These are phyloP conservation scores for Hemiprocne comata DNA, from an alignment of 2,113 vertebrate species.

Conservation along the genomic window DNA sequence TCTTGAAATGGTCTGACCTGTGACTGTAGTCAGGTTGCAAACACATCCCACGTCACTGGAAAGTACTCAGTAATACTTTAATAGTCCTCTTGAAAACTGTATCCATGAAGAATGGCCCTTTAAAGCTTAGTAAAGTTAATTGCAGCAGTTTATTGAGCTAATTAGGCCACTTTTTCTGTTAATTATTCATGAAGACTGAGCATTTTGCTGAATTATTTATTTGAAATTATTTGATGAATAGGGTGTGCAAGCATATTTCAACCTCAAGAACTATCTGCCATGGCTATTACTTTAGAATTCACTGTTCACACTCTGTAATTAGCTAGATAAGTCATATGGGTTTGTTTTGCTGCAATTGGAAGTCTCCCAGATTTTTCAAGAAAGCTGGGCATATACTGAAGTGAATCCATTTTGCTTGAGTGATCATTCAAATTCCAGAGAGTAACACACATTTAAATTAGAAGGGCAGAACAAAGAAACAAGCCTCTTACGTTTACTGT, in stretches of 20 bases:
- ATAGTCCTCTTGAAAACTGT: neutral
- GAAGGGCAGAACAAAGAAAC: neutral
- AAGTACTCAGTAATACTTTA: neutral
- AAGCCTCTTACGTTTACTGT: neutral
- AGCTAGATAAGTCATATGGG: neutral
- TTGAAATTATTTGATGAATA: conserved; percentile 30
- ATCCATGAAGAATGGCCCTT: neutral
- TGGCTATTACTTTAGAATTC: neutral
- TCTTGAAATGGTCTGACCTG: neutral
- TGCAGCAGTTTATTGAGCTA: conserved; percentile 11
- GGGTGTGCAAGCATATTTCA: neutral
- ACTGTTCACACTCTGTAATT: conserved; percentile 10
- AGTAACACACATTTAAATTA: neutral
- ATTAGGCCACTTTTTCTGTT: neutral
- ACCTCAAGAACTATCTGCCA: neutral
- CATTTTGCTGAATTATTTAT: conserved; percentile 6
- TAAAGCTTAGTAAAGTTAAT: neutral
- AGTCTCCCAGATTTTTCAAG: neutral
- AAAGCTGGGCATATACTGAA: neutral
- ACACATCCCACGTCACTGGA: neutral
- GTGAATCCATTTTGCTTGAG: neutral
- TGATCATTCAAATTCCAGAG: neutral
- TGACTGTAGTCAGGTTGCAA: neutral
- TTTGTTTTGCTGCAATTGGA: neutral
- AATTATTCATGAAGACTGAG: neutral